Evolutionary conservation across 2,888 invertebrate genomes (phyloP).

Genomic region (Eustalomyia histrio): DNA sequence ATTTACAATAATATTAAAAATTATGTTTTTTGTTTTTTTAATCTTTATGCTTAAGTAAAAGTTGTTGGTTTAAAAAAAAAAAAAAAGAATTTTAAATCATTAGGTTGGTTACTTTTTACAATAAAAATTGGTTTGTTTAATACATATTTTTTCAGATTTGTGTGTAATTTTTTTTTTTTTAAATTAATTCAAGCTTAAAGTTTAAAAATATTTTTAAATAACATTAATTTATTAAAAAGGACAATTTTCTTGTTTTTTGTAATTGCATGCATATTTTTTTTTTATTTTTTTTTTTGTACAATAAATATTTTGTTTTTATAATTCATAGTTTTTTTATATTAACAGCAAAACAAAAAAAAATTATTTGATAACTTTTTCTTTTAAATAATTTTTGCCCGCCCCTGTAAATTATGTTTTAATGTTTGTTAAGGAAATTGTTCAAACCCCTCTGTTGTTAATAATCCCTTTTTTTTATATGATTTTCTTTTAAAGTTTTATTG

Average conservation of each 20-base stretch:
- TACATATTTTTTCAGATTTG: conserved; percentile 42
- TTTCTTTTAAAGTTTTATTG: conserved; percentile 42
- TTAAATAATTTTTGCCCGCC: conserved; percentile 54
- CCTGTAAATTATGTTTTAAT: conserved; percentile 56
- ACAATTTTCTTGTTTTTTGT: conserved; percentile 67
- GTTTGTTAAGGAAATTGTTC: conserved; percentile 62
- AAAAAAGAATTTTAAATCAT: conserved; percentile 25
- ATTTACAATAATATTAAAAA: too few species aligned
- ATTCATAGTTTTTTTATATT: conserved; percentile 61
- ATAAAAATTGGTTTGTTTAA: conserved; percentile 43
- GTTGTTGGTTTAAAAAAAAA: conserved; percentile 11
- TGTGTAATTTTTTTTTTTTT: conserved; percentile 52
- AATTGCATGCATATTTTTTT: conserved; percentile 74
- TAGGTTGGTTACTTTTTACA: conserved; percentile 23
- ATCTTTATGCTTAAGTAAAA: conserved; percentile 29
- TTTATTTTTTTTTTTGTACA: conserved; percentile 59
- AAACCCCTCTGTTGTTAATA: conserved; percentile 30
- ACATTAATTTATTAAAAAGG: conserved; percentile 71
- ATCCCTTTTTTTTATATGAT: conserved; percentile 40
- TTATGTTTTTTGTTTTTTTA: conserved; percentile 2
- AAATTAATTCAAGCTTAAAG: conserved; percentile 67
- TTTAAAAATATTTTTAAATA: conserved; percentile 63
- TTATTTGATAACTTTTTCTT: conserved; percentile 51
- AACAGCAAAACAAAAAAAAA: conserved; percentile 67
- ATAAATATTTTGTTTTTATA: conserved; percentile 61